Conservation (phyloP, 2,113 vertebrate genomes). For the Pluvianellus socialis region DNA sequence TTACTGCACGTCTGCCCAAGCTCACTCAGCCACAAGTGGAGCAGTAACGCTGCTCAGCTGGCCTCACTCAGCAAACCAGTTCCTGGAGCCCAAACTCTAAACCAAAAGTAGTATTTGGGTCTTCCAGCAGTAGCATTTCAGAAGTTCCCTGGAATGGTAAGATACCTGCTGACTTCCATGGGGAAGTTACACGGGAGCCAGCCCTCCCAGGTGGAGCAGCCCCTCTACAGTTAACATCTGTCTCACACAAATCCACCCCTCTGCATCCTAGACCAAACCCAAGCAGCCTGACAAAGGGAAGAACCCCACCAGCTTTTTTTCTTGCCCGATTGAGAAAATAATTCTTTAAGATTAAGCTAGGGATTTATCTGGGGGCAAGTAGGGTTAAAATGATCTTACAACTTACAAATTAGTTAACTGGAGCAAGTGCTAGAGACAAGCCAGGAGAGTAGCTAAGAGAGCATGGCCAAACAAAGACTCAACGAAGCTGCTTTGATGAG, state of each 20-base stretch:
- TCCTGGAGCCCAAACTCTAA: neutral
- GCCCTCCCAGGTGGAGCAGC: neutral
- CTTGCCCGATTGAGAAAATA: neutral
- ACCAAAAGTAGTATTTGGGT: neutral
- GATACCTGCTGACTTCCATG: neutral
- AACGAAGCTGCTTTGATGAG: conserved; percentile 50
- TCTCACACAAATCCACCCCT: neutral
- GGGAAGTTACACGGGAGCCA: neutral
- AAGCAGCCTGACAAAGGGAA: neutral
- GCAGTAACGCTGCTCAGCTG: neutral
- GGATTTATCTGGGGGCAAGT: neutral
- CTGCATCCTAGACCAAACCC: neutral
- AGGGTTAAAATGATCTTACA: neutral
- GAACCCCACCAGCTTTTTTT: neutral
- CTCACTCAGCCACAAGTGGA: neutral
- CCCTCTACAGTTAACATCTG: neutral
- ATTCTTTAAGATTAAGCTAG: neutral
- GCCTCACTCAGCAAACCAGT: neutral
- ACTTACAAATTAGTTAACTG: conserved; percentile 42
- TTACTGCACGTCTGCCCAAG: neutral
- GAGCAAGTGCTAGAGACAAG: conserved; percentile 59
- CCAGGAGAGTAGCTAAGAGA: conserved; percentile 53
- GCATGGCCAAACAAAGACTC: conserved; percentile 41
- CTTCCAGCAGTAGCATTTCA: neutral
- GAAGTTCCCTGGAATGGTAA: neutral